Evolutionary conservation across 2,888 invertebrate species (phyloP).

Genomic region (Drosophila macrospina): DNA sequence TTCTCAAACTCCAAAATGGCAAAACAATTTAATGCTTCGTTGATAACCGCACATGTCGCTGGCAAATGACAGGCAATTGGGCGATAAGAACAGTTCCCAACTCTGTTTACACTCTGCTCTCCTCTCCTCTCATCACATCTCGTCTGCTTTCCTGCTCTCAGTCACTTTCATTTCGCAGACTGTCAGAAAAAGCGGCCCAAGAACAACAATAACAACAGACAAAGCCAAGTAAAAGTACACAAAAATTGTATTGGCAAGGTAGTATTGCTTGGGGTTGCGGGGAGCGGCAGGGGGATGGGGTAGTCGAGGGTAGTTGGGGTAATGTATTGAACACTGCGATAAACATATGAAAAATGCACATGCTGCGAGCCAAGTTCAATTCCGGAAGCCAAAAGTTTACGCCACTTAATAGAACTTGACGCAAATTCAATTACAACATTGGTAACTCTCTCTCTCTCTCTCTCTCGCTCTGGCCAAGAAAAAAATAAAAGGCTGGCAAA

Average conservation of each 20-base stretch:
- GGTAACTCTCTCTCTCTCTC: slow-evolving; percentile 16
- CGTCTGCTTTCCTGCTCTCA: slow-evolving; percentile 8
- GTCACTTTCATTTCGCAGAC: slow-evolving; percentile 62
- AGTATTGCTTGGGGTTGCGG: too few relatives aligned
- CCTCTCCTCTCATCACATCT: background rate
- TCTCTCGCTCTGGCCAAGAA: slow-evolving; percentile 1
- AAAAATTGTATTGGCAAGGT: background rate
- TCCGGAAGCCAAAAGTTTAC: slow-evolving; percentile 76
- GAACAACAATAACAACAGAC: slow-evolving; percentile 25
- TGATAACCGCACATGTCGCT: slow-evolving; percentile 76
- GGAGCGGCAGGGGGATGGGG: too few relatives aligned
- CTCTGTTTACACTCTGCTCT: slow-evolving; percentile 18
- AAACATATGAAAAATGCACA: slow-evolving; percentile 81
- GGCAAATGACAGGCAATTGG: slow-evolving; percentile 73
- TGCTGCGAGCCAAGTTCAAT: slow-evolving; percentile 74
- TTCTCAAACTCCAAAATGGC: slow-evolving; percentile 62
- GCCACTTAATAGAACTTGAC: slow-evolving; percentile 81
- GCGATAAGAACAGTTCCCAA: slow-evolving; percentile 60
- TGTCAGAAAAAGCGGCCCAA: slow-evolving; percentile 59
- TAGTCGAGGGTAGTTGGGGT: background rate
- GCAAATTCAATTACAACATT: slow-evolving; percentile 78
- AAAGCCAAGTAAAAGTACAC: slow-evolving; percentile 33
- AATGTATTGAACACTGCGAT: slow-evolving; percentile 73
- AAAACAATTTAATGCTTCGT: slow-evolving; percentile 80
- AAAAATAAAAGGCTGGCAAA: slow-evolving; percentile 24